Evolutionary conservation across 2,888 invertebrate genomes (phyloP), one percentile per base, ranked within the genome.

Genomic region (Himalopsyche tibetana): DNA sequence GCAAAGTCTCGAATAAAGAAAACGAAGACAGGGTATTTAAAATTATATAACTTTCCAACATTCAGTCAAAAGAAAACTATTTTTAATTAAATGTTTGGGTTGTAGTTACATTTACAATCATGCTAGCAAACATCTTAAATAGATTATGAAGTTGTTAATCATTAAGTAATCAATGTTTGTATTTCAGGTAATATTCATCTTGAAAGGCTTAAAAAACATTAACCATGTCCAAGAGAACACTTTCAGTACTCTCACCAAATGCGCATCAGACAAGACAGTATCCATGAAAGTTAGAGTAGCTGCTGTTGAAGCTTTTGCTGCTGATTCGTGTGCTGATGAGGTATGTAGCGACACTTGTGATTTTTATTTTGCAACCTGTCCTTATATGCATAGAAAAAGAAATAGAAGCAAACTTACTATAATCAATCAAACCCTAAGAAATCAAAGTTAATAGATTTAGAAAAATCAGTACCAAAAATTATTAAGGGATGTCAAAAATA

Each of bases 201-300:
- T 98, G 56, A 97, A 98, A 91, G 97, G 97, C 8, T 93, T 98
- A 85, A 95, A 96, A 15, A 98, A 97, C 91, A 94, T 96, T 85
- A 94, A 95, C 42, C 94, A 94, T 89, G 90, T 97, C 84, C 95
- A 95, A 85, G 94, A 95, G 84, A 92, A 92, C 1, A 93, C 95
- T 0, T 91, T 94, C 0, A 93, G 94, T 28, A 95, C 95, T 89
- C 89, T 97, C 56, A 92, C 92, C 0, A 92, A 94, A 80, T 95
- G 96, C 88, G 95, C 95, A 2, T 92, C 92, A 8, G 94, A 95
- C 89, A 94, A 94, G 87, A 93, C 92, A 45, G 92, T 92, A 12
- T 94, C 95, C 28, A 93, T 94, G 80, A 94, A 97, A 79, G 94
- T 98, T 5, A 94, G 97, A 86, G 95, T 96, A 0, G 96, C 96